Percentiles rank a stretch among this genome's conserved stretches.
phyloP scores from a whole-genome alignment of 2,797 vertebrate species.

The Hafferia zeledoni region DNA sequence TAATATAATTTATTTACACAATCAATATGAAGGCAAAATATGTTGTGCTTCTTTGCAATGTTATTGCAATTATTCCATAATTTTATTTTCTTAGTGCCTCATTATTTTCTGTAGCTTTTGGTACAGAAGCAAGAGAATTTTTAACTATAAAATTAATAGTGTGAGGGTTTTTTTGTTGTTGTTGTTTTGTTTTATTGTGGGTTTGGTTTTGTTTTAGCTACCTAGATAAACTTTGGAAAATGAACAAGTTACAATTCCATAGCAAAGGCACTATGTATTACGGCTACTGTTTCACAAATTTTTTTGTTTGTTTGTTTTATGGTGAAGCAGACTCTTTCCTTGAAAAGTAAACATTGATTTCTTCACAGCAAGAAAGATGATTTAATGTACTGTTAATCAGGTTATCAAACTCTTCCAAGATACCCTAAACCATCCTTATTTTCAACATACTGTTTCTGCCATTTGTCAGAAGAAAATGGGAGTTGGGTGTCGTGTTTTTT shows the following conservation, averaged over 20 bases:
- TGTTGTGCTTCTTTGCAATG: neutral
- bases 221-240: neutral
- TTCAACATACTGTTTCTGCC: neutral
- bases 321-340: neutral
- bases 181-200: no score
- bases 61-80: neutral
- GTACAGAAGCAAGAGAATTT: neutral
- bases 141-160: neutral
- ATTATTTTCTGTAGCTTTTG: neutral
- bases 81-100: neutral
- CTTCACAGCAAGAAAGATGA: neutral
- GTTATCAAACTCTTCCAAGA: neutral
- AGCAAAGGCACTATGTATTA: neutral
- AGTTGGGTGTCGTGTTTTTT: fast-evolving
- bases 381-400: neutral
- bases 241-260: neutral
- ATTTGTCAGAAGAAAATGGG: neutral
- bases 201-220: neutral
- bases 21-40: neutral
- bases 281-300: neutral
- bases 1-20: neutral
- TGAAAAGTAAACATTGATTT: neutral
- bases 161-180: no score
- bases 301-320: neutral
- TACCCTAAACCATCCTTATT: neutral